Percentiles rank a stretch among this genome's conserved stretches.
Conservation (phyloP, 2,888 invertebrate species). For the Noctua comes region DNA sequence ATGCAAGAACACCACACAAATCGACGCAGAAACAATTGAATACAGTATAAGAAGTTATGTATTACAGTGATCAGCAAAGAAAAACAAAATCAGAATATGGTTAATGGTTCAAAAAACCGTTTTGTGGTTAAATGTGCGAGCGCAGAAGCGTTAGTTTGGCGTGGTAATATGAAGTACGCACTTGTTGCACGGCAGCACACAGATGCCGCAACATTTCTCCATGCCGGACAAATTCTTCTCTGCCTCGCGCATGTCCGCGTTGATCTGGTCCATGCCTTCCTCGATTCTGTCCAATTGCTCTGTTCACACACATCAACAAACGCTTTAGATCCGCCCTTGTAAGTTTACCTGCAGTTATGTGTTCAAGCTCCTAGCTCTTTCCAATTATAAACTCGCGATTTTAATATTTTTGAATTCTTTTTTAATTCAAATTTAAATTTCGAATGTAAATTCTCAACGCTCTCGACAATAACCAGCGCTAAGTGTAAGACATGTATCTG, state of each 20-base stretch:
- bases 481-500: constrained; percentile 85
- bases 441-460: constrained; percentile 90
- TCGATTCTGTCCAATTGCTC: constrained; percentile 99
- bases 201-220: constrained; percentile 99
- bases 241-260: constrained; percentile 99
- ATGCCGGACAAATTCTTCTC: constrained; percentile 99
- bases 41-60: constrained; percentile 20
- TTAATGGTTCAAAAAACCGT: constrained; percentile 22
- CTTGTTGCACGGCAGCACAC: constrained; percentile 99
- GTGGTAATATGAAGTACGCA: constrained; percentile 85
- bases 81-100: constrained; percentile 47
- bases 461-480: constrained; percentile 88
- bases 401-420: constrained; percentile 54
- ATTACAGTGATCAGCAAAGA: constrained; percentile 44
- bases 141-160: constrained; percentile 31
- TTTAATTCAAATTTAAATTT: constrained; percentile 51
- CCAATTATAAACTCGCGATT: constrained; percentile 70
- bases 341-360: constrained; percentile 70
- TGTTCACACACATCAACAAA: constrained; percentile 89
- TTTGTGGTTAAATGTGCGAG: constrained; percentile 27
- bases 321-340: constrained; percentile 80
- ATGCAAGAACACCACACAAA: constrained; percentile 24
- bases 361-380: constrained; percentile 83
- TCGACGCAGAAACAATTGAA: constrained; percentile 41
- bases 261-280: constrained; percentile 99